Evolutionary conservation across 2,888 invertebrate species (phyloP).

Genomic region (Tenthredo distinguenda): DNA sequence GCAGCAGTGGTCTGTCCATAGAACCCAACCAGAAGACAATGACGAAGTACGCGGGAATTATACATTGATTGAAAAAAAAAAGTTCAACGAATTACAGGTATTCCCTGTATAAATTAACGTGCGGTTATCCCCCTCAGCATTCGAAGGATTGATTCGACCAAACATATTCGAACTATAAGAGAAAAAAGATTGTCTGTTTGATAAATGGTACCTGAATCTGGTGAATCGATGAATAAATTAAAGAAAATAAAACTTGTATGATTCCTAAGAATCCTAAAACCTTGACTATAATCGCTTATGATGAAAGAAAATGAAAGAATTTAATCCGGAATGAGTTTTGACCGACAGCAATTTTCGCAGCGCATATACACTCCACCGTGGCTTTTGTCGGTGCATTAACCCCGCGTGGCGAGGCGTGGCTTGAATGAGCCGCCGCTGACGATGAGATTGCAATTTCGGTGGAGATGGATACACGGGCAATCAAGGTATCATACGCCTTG

Average conservation of each 20-base stretch:
- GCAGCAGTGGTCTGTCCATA: too few species aligned
- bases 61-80: too few species aligned
- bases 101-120: too few species aligned
- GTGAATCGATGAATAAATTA: too few species aligned
- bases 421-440: constrained; percentile 44
- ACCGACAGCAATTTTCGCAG: constrained; percentile 7
- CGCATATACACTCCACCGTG: background rate
- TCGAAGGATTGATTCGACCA: too few species aligned
- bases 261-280: background rate
- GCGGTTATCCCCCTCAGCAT: too few species aligned
- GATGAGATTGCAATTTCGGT: constrained; percentile 51
- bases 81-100: too few species aligned
- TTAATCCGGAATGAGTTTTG: constrained; percentile 9
- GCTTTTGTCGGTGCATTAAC: constrained; percentile 25
- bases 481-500: constrained; percentile 36
- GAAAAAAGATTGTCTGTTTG: too few species aligned
- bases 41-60: too few species aligned
- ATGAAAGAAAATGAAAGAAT: background rate
- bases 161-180: too few species aligned
- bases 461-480: constrained; percentile 43
- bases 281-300: background rate
- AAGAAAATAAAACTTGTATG: background rate
- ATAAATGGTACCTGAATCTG: too few species aligned
- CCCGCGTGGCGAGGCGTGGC: constrained; percentile 45
- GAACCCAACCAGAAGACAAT: too few species aligned